phyloP scores from a whole-genome alignment of 2,888 invertebrate species.

The Balanococcus diminutus region DNA sequence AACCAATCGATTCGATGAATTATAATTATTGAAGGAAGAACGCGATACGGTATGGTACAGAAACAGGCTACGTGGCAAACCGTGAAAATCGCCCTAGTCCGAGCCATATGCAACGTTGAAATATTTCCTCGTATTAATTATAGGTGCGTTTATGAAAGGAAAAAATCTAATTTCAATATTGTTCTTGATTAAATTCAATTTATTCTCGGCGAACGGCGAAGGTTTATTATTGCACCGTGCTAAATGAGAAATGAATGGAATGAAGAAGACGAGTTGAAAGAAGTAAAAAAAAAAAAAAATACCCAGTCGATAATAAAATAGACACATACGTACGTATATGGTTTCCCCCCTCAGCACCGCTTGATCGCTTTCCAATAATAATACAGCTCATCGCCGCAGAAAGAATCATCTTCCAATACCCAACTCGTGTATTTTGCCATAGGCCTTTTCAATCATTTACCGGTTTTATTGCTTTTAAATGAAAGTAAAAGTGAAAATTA shows the following conservation, averaged over 20 bases:
- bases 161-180: conserved; percentile 15
- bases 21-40: conserved; percentile 19
- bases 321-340: neutral
- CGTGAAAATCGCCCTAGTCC: conserved; percentile 2
- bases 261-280: neutral
- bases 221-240: neutral
- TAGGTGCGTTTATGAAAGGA: neutral
- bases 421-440: neutral
- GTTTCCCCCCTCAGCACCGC: neutral
- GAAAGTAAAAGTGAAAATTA: conserved; percentile 49
- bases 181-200: conserved; percentile 38
- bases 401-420: conserved; percentile 20
- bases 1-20: conserved; percentile 30
- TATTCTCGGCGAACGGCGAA: neutral
- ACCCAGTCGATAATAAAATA: neutral
- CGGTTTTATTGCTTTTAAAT: conserved; percentile 40
- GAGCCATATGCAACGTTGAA: neutral
- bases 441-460: conserved; percentile 45
- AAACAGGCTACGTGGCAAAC: neutral
- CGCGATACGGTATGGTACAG: neutral
- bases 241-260: conserved; percentile 13
- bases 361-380: neutral
- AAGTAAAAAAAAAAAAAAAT: neutral
- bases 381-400: neutral
- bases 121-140: neutral